A percentile compares a stretch with the other conserved stretches of the same genome.
Conservation (phyloP, 2,113 vertebrate species). For the Thinocorus orbignyianus region DNA sequence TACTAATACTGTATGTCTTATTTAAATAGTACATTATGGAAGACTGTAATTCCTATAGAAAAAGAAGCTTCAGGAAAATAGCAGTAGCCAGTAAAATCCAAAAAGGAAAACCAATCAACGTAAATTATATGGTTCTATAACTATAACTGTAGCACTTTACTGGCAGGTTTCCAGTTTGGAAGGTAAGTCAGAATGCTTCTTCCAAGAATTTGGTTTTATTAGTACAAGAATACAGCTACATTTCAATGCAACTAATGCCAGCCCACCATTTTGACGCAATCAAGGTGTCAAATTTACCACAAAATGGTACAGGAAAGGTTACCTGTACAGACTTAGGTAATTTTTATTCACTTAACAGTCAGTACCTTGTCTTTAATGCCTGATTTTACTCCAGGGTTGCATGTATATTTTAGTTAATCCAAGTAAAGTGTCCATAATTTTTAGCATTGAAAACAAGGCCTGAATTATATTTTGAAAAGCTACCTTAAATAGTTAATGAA, state of each 20-base stretch:
- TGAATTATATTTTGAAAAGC: not conserved
- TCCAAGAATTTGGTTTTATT: not conserved
- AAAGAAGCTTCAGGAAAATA: not conserved
- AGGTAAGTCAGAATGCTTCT: not conserved
- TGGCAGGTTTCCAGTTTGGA: not conserved
- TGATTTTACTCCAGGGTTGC: not conserved
- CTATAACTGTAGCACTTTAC: not conserved
- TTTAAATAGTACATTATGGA: not conserved
- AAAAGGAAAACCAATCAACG: constrained; percentile 10
- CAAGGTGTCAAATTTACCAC: not conserved
- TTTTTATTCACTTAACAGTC: not conserved
- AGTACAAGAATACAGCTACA: not conserved
- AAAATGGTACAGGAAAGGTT: not conserved
- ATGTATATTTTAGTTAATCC: not conserved
- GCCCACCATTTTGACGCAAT: not conserved
- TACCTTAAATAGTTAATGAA: not conserved
- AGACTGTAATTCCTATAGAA: not conserved
- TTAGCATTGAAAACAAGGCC: not conserved
- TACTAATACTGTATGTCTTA: not conserved
- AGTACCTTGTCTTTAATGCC: not conserved
- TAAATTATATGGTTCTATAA: not conserved
- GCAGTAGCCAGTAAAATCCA: not conserved
- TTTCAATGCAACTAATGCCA: not conserved
- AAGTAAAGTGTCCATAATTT: not conserved
- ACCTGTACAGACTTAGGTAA: not conserved